Conservation (phyloP, 2,797 vertebrate species). For the Sebastes minor region DNA sequence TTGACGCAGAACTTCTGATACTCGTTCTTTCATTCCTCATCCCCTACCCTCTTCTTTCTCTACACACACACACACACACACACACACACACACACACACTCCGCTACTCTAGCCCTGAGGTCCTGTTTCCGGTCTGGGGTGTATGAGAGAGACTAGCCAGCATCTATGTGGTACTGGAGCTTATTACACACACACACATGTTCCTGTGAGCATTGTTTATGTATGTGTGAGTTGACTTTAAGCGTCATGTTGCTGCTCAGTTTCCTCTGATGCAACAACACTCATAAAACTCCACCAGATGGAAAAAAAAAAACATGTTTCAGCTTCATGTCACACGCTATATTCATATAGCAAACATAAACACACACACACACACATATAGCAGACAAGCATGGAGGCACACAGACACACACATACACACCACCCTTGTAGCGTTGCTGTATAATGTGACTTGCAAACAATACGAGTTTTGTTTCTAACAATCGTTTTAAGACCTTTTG, state of each 20-base stretch:
- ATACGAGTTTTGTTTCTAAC: constrained; percentile 28
- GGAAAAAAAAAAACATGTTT: constrained; percentile 35
- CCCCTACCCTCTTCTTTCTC: neutral
- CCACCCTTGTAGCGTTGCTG: neutral
- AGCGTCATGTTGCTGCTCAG: constrained; percentile 5
- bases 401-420: neutral
- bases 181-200: constrained; percentile 25
- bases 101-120: constrained; percentile 25
- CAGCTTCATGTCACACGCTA: constrained; percentile 38
- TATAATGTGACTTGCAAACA: constrained; percentile 25
- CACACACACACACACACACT: neutral
- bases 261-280: constrained; percentile 33
- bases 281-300: constrained; percentile 54
- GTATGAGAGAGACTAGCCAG: constrained; percentile 41
- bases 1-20: constrained; percentile 17
- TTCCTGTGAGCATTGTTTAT: constrained; percentile 11
- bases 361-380: neutral
- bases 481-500: constrained; percentile 2
- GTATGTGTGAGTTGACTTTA: constrained; percentile 17
- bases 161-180: constrained; percentile 37
- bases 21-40: neutral
- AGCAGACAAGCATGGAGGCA: neutral
- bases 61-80: neutral
- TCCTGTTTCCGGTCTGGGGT: constrained; percentile 58
- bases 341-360: constrained; percentile 37